Base-by-base conservation (phyloP, 2,888 invertebrate species). In the Lasioglossum figueresi region DNA sequence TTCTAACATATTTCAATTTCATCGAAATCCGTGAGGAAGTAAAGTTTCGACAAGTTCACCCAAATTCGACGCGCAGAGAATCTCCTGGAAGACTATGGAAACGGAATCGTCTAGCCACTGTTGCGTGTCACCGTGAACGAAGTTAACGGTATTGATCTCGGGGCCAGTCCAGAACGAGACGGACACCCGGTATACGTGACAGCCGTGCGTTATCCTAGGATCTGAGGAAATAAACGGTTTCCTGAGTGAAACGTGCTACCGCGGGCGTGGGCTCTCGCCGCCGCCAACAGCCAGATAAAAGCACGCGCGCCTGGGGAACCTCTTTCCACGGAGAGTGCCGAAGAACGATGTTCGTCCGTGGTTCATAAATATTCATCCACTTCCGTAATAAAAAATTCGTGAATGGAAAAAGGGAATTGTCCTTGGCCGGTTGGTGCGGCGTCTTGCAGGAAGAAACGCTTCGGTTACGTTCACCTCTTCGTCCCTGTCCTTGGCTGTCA, bases 161-260 rank as follows among this genome's bases (percentile, higher is more conserved):
- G 14, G 27, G 27, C 5, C 48, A 16, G 31, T 12, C 0, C 16
- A 14, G 45, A 40, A 74, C 56, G 79, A 74, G 70, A 83, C 48
- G 70, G 80, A 82, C 90, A 85, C 85, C 85, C 88, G 88, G 77
- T 89, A 89, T 85, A 85, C 79, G 71, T 68, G 76, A 79, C 76
- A 71, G 71, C 56, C 66, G 37, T 14, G 75, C 80, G 75, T 84
- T 91, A 89, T 91, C 91, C 87, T 73, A 78, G 86, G 85, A 90
- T 90, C 91, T 87, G 80, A 88, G 89, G 90, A 90, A 91, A 90
- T 88, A 91, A 91, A 91, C 90, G 88, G 91, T 91, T 91, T 90
- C 90, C 88, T 88, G 90, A 88, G 88, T 89, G 90, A 91, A 91
- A 91, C 89, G 89, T 85, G 89, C 85, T 77, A 81, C 75, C 23